phyloP scores from a whole-genome alignment of 2,797 vertebrate species.

The Loriculus beryllinus region DNA sequence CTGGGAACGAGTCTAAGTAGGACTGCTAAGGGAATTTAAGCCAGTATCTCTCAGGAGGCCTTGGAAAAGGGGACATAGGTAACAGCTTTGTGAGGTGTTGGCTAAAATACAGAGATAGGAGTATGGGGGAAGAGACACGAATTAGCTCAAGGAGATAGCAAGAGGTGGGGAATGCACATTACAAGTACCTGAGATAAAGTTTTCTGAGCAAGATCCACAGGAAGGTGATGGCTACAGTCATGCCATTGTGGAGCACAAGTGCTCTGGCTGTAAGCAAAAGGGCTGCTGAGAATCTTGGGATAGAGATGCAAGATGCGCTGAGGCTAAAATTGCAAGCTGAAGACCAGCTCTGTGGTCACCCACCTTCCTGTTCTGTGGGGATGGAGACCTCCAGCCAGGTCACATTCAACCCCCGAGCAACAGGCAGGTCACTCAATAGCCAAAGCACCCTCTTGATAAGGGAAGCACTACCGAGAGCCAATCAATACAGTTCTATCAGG shows the following conservation, averaged over 20 bases:
- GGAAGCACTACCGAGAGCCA: background rate
- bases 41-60: background rate
- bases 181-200: background rate
- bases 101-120: background rate
- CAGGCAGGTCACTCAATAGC: background rate
- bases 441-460: background rate
- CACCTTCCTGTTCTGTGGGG: background rate
- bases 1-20: background rate
- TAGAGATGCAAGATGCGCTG: background rate
- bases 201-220: background rate
- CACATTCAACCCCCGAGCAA: background rate
- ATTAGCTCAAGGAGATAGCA: background rate
- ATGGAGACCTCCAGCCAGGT: background rate
- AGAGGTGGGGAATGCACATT: background rate
- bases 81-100: background rate
- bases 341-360: background rate
- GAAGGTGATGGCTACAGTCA: background rate
- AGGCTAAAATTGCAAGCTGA: background rate
- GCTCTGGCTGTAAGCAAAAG: background rate
- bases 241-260: fast-evolving
- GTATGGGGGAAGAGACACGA: background rate
- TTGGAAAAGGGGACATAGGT: background rate
- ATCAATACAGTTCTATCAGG: background rate
- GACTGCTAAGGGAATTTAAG: background rate
- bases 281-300: background rate